Conservation (phyloP, 2,113 vertebrate genomes). For the Psilopsiagon aymara region DNA sequence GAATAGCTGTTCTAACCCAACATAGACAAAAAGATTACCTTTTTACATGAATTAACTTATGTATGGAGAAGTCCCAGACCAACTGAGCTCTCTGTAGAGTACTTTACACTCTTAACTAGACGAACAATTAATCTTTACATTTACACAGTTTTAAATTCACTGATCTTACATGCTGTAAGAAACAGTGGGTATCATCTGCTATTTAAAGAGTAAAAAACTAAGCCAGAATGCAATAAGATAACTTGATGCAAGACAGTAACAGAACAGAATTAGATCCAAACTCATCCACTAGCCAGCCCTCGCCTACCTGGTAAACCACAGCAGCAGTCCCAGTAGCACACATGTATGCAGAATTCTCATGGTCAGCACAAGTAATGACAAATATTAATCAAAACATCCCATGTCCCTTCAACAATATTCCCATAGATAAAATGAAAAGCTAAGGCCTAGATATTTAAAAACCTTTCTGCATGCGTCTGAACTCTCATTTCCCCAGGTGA, state of each 20-base stretch:
- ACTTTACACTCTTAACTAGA: background rate
- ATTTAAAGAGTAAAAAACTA: background rate
- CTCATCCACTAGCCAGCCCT: background rate
- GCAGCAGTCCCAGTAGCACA: background rate
- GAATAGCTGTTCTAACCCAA: background rate
- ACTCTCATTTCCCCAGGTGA: background rate
- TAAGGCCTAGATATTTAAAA: slow-evolving; percentile 24
- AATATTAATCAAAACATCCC: slow-evolving; percentile 25
- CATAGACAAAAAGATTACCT: background rate
- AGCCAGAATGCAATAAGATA: background rate
- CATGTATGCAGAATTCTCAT: background rate
- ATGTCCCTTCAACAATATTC: background rate
- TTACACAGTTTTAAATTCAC: background rate
- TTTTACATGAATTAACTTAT: background rate
- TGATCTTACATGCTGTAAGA: background rate
- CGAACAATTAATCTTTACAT: background rate
- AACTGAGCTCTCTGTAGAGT: background rate
- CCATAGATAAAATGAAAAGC: background rate
- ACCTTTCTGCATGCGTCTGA: background rate
- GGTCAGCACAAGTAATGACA: slow-evolving; percentile 19
- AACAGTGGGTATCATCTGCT: background rate
- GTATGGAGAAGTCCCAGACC: background rate
- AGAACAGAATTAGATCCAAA: background rate
- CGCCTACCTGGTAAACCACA: background rate
- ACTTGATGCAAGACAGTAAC: background rate